Evolutionary conservation across 2,888 invertebrate species (phyloP), one percentile per base, ranked within the genome.

Genomic region (Hemithea aestivaria): DNA sequence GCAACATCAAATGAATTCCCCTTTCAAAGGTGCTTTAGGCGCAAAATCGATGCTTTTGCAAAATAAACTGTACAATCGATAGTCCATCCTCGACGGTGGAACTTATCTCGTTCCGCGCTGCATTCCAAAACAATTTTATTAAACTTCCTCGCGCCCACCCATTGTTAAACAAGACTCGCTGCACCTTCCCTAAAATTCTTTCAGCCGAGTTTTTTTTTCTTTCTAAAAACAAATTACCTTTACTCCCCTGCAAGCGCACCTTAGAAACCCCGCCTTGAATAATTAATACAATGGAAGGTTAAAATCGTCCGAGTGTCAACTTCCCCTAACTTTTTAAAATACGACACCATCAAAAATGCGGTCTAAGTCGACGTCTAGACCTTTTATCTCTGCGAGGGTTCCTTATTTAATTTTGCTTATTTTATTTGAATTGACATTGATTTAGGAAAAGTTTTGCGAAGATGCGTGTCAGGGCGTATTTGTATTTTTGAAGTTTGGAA

Each of bases 241-340:
- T 66, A 74, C 76, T 59, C 80, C 73, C 76, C 62, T 66, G 61
- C 74, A 65, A 73, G 68, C 80, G 71, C 81, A 84, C 84, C 84
- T 85, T 78, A 78, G 75, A 69, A 69, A 76, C 77, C 68, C 68
- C 80, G 68, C 77, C 77, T 75, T 85, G 85, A 84, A 85, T 87
- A 87, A 85, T 85, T 87, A 85, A 87, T 84, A 84, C 83, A 83
- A 85, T 83, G 78, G 79, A 73, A 84, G 82, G 83, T 84, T 82
- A 84, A 84, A 85, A 77, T 84, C 79, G 73, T 80, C 80, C 63
- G 76, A 84, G 84, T 84, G 84, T 84, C 84, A 84, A 79, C 79
- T 79, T 81, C 80, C 85, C 84, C 81, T 65, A 77, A 82, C 75
- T 81, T 83, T 76, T 72, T 64, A 52, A 84, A 84, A 81, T 73